These are phyloP conservation scores for Neodiprion lecontei DNA, from an alignment of 1,140 invertebrate genomes.

Conservation along the genomic window DNA sequence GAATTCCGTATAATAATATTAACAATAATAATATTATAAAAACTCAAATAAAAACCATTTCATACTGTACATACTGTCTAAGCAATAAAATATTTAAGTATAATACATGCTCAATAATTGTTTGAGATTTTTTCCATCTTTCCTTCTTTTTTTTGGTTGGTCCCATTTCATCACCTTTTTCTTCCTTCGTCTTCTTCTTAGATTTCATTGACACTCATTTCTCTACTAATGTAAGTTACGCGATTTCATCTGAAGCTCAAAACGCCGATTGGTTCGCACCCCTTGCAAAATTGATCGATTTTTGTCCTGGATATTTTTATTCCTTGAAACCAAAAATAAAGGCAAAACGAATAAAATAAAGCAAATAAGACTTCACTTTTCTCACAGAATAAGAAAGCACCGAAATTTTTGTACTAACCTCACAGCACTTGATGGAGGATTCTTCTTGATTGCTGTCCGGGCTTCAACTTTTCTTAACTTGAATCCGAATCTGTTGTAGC, in stretches of 20 bases:
- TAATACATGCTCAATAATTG: not conserved
- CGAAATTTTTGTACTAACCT: slow-evolving; percentile 21
- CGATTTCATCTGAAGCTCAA: slow-evolving; percentile 69
- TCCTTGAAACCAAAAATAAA: slow-evolving; percentile 15
- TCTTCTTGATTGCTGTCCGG: slow-evolving; percentile 34
- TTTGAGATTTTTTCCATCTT: slow-evolving; percentile 32
- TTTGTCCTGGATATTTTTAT: slow-evolving; percentile 20
- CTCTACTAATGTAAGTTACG: slow-evolving; percentile 40
- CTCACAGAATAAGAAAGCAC: not conserved
- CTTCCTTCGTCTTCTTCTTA: slow-evolving; percentile 27
- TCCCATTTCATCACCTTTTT: slow-evolving; percentile 31
- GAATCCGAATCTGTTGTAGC: slow-evolving; percentile 61
- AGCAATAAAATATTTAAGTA: no score
- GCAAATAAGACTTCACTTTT: slow-evolving; percentile 4
- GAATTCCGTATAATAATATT: no score
- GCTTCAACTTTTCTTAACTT: slow-evolving; percentile 45
- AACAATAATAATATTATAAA: no score
- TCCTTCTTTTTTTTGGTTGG: slow-evolving; percentile 26
- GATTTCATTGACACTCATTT: slow-evolving; percentile 16
- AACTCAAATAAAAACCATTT: no score
- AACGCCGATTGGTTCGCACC: slow-evolving; percentile 71
- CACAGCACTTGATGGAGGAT: slow-evolving; percentile 17
- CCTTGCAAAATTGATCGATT: slow-evolving; percentile 63
- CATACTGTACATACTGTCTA: no score
- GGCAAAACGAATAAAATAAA: slow-evolving; percentile 8